Evolutionary conservation across 2,113 vertebrate species (phyloP).

Genomic region (Barnardius zonarius): DNA sequence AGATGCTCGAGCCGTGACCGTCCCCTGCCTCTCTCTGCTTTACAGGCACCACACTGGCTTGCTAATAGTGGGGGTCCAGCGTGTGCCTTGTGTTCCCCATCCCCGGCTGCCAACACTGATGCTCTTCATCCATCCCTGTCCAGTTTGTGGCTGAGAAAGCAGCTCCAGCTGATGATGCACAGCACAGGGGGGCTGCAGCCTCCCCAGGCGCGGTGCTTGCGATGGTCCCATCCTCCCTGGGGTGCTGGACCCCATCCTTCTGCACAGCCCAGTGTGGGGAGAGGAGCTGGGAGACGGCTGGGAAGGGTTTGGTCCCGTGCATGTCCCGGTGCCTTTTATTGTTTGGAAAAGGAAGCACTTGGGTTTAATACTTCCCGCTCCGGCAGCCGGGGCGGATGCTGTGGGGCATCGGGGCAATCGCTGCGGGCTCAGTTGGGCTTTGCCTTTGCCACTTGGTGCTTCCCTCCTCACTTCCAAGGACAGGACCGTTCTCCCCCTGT

Average conservation of each 20-base stretch:
- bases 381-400: background rate
- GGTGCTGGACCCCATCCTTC: rapidly evolving
- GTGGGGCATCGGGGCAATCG: background rate
- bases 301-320: background rate
- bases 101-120: rapidly evolving
- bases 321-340: constrained; percentile 36
- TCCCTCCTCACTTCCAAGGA: background rate
- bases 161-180: background rate
- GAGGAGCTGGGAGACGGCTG: background rate
- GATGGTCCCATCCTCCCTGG: rapidly evolving
- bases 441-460: background rate
- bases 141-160: rapidly evolving
- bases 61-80: background rate
- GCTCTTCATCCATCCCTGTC: background rate
- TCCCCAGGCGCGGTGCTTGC: rapidly evolving
- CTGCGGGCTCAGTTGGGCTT: rapidly evolving
- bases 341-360: constrained; percentile 73
- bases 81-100: rapidly evolving
- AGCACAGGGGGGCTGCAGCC: rapidly evolving
- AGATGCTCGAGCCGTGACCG: rapidly evolving
- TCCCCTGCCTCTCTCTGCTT: background rate
- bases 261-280: rapidly evolving
- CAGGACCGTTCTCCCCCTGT: background rate
- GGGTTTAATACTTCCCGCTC: constrained; percentile 65
- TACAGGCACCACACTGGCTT: rapidly evolving